These are phyloP conservation scores for Eupithecia exiguata DNA, from an alignment of 2,888 invertebrate genomes.

Conservation along the genomic window DNA sequence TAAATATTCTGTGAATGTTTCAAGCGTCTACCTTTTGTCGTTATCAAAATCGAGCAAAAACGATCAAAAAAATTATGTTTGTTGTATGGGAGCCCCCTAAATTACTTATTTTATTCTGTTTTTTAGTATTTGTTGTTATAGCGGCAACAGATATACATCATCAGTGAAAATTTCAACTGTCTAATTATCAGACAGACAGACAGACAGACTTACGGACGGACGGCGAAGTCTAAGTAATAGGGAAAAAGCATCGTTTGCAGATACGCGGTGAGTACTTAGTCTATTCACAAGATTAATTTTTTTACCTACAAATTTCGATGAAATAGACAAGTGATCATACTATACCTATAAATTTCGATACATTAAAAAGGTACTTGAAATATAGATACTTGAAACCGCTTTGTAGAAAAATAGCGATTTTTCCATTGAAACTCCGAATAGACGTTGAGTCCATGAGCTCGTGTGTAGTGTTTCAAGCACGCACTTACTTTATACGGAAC, in stretches of 20 bases:
- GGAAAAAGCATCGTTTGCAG: neutral
- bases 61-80: too few species aligned
- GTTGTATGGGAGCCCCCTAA: too few species aligned
- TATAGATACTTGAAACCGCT: neutral
- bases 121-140: too few species aligned
- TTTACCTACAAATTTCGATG: neutral
- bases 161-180: too few species aligned
- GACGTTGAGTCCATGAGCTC: constrained; percentile 15
- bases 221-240: too few species aligned
- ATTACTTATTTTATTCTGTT: too few species aligned
- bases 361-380: neutral
- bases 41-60: too few species aligned
- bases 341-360: neutral
- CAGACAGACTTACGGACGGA: too few species aligned
- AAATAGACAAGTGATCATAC: neutral
- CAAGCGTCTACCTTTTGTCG: too few species aligned
- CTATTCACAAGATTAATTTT: neutral
- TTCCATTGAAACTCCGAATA: constrained; percentile 11
- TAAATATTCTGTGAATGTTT: too few species aligned
- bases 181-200: too few species aligned
- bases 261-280: neutral
- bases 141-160: too few species aligned
- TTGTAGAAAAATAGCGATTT: constrained; percentile 5
- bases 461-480: constrained; percentile 24
- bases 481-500: constrained; percentile 25